Conservation (phyloP, 1,140 invertebrate species). For the Drosophila nigromelanica region DNA sequence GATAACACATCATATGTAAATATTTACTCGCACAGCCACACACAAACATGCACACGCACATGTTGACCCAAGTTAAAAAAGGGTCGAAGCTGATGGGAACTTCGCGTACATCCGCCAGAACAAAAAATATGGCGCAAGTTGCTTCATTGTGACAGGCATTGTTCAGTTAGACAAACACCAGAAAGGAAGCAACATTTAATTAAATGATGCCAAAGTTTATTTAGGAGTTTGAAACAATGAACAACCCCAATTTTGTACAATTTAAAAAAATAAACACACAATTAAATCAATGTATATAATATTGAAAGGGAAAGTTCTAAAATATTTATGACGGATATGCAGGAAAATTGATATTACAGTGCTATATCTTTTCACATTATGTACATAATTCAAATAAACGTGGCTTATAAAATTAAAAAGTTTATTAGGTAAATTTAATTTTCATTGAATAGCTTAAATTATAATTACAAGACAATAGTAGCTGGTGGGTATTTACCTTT, state of each 20-base stretch:
- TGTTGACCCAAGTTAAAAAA: conserved; percentile 53
- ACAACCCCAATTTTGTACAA: conserved; percentile 21
- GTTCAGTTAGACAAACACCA: conserved; percentile 54
- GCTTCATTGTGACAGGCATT: conserved; percentile 60
- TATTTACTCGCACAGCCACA: conserved; percentile 17
- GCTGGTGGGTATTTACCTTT: not conserved
- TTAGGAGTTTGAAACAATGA: conserved; percentile 29
- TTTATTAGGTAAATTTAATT: too few relatives aligned
- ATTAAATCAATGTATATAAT: not conserved
- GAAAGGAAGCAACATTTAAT: conserved; percentile 53
- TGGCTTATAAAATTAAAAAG: too few relatives aligned
- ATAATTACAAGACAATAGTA: conserved; percentile 2
- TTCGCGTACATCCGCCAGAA: conserved; percentile 49
- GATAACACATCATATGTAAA: conserved; percentile 75
- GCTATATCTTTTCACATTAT: too few relatives aligned
- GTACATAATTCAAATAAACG: too few relatives aligned
- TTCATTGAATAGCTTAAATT: not conserved
- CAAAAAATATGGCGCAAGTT: conserved; percentile 47
- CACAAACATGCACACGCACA: conserved; percentile 25
- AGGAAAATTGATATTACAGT: too few relatives aligned
- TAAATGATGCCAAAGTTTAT: conserved; percentile 47
- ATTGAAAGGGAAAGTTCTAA: too few relatives aligned
- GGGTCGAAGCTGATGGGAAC: conserved; percentile 31
- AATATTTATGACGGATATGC: too few relatives aligned
- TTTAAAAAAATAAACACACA: conserved; percentile 2